Evolutionary conservation across 2,797 vertebrate species (phyloP).

Genomic region (Coilia nasus): DNA sequence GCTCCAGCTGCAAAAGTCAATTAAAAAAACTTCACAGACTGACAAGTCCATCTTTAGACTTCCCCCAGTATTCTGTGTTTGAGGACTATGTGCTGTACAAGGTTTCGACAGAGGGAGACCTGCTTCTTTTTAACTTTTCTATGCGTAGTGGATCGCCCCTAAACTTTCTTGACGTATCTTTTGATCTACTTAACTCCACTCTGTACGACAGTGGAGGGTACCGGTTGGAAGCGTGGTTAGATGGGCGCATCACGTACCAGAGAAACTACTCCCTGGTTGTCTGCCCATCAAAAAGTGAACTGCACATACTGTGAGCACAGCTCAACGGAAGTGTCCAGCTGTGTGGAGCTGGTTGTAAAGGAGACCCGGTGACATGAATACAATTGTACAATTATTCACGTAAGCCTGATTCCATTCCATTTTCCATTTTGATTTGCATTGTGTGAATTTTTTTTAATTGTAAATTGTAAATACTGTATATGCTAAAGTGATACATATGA

Average conservation of each 20-base stretch:
- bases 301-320: too few relatives aligned
- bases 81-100: not conserved
- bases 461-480: too few relatives aligned
- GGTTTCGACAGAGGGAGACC: not conserved
- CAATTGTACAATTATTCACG: not conserved
- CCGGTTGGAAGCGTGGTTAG: not conserved
- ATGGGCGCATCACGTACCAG: not conserved
- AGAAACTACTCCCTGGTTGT: not conserved
- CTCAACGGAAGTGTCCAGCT: not conserved
- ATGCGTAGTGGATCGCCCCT: not conserved
- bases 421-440: too few relatives aligned
- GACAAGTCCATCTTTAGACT: too few relatives aligned
- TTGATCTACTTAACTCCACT: not conserved
- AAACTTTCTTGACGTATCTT: not conserved
- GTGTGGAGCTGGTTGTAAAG: not conserved
- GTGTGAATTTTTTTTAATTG: too few relatives aligned
- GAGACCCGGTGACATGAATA: not conserved
- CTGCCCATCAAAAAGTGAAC: not conserved
- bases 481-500: too few relatives aligned
- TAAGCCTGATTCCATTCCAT: too few relatives aligned
- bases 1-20: too few relatives aligned
- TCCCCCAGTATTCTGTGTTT: too few relatives aligned
- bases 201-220: not conserved
- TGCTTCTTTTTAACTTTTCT: not conserved
- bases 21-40: too few relatives aligned